Percentiles rank a stretch among this genome's conserved stretches.
Evolutionary conservation across 2,888 invertebrate species (phyloP).

Genomic region (Chorisops tibialis): DNA sequence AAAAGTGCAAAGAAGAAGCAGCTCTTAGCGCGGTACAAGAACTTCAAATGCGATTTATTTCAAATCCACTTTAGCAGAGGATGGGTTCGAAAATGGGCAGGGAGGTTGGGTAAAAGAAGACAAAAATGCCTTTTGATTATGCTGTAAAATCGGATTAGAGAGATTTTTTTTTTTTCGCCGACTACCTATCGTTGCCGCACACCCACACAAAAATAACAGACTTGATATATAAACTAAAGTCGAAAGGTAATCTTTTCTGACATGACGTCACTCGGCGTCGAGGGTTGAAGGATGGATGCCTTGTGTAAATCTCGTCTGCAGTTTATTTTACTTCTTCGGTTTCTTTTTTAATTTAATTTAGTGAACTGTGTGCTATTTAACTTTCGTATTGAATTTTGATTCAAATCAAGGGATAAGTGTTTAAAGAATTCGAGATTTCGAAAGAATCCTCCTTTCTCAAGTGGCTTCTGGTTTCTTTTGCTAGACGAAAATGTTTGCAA

Average conservation of each 20-base stretch:
- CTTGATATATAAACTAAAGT: no score
- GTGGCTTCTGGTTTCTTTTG: slow-evolving; percentile 31
- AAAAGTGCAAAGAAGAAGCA: no score
- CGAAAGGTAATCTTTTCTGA: background rate
- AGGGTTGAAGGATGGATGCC: background rate
- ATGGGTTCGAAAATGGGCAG: no score
- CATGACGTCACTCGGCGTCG: background rate
- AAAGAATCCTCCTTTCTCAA: slow-evolving; percentile 1
- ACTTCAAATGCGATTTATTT: no score
- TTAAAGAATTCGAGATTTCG: slow-evolving; percentile 30
- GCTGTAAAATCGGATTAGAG: no score
- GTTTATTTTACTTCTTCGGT: slow-evolving; percentile 2
- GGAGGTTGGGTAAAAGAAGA: no score
- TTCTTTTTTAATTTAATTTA: slow-evolving; percentile 30
- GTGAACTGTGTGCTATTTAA: slow-evolving; percentile 30
- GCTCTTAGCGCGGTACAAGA: no score
- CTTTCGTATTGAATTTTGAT: slow-evolving; percentile 32
- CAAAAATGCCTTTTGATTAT: no score
- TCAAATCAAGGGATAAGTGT: slow-evolving; percentile 33
- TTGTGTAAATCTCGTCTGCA: background rate
- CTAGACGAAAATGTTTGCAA: slow-evolving; percentile 28
- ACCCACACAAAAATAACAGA: no score
- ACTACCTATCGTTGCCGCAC: no score
- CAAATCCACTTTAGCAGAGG: no score
- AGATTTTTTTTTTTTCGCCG: no score